phyloP scores from a whole-genome alignment of 2,113 vertebrate genomes.

The Elaphurus davidianus region DNA sequence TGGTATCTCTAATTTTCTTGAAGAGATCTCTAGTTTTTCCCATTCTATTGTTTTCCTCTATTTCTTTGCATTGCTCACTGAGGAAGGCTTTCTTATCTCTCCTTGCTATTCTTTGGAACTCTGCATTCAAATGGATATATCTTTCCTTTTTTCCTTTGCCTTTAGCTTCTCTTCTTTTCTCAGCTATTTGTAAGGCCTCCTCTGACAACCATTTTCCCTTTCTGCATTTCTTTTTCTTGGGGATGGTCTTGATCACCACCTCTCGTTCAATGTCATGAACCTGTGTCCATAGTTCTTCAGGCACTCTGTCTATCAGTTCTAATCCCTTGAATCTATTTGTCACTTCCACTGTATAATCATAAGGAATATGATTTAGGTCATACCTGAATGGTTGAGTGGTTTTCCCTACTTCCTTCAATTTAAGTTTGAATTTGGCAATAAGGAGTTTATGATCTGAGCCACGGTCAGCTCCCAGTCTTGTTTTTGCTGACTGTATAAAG shows the following conservation, averaged over 20 bases:
- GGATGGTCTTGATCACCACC: not conserved
- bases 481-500: not conserved
- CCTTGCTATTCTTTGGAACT: not conserved
- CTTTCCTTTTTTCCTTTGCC: not conserved
- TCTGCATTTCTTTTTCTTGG: not conserved
- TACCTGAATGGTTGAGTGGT: not conserved
- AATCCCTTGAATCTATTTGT: not conserved
- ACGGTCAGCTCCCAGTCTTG: not conserved
- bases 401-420: not conserved
- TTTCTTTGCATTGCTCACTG: not conserved
- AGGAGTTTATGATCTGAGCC: not conserved
- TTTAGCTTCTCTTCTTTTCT: not conserved
- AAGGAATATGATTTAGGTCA: not conserved
- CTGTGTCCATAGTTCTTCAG: not conserved
- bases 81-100: not conserved
- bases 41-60: not conserved
- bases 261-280: not conserved
- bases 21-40: not conserved
- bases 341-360: not conserved
- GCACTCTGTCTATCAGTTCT: not conserved
- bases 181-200: not conserved
- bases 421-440: not conserved
- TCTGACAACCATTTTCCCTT: not conserved
- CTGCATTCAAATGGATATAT: not conserved
- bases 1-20: not conserved